These are phyloP conservation scores for Proisotoma minuta DNA, from an alignment of 2,888 invertebrate species.

Conservation along the genomic window DNA sequence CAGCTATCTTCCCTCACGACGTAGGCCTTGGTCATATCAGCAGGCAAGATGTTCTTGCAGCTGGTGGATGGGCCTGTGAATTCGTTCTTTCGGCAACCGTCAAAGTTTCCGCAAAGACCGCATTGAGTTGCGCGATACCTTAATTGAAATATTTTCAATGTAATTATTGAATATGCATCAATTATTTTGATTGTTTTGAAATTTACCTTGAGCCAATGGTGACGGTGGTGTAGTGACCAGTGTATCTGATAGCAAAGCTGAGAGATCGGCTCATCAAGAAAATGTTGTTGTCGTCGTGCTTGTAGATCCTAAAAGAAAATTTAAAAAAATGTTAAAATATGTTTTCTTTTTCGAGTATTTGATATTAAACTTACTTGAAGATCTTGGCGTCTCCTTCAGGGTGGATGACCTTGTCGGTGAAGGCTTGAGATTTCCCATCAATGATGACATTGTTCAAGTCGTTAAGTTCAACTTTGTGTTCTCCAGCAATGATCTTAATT, in stretches of 20 bases:
- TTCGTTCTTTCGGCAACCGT: slow-evolving; percentile 42
- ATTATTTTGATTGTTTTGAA: too few species aligned
- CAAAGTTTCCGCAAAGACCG: slow-evolving; percentile 48
- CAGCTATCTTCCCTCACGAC: slow-evolving; percentile 44
- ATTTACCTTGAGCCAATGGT: slow-evolving; percentile 42
- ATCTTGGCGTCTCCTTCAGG: slow-evolving; percentile 43
- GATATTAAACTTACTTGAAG: slow-evolving; percentile 39
- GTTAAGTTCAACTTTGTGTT: slow-evolving; percentile 43
- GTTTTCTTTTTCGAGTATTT: not conserved
- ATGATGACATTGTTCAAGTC: slow-evolving; percentile 41
- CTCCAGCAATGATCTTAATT: slow-evolving; percentile 43
- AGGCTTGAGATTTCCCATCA: slow-evolving; percentile 37
- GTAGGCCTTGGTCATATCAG: slow-evolving; percentile 46
- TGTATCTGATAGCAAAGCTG: slow-evolving; percentile 44
- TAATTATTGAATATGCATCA: too few species aligned
- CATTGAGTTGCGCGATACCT: slow-evolving; percentile 45
- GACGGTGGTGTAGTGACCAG: slow-evolving; percentile 45
- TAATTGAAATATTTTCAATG: too few species aligned
- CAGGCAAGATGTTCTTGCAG: slow-evolving; percentile 40
- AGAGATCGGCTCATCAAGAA: slow-evolving; percentile 39
- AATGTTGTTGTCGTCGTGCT: slow-evolving; percentile 44
- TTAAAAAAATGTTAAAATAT: too few species aligned
- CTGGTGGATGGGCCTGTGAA: slow-evolving; percentile 41
- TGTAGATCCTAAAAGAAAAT: slow-evolving; percentile 40
- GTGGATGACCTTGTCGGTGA: slow-evolving; percentile 39